Evolutionary conservation across 2,797 vertebrate species (phyloP), one percentile per base, ranked within the genome.

Genomic region (Tragopan temminckii): DNA sequence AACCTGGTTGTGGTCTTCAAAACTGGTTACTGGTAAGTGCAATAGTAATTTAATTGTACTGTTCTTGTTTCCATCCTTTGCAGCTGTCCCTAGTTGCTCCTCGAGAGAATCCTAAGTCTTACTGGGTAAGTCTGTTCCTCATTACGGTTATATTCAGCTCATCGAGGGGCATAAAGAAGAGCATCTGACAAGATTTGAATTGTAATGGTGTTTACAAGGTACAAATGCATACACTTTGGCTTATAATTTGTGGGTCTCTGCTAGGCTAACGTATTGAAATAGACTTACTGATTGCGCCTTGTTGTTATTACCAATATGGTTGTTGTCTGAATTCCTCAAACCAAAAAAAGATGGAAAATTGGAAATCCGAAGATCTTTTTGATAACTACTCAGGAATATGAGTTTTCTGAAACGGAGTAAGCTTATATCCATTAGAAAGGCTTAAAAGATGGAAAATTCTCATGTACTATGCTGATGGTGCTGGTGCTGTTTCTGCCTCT

Each of bases 91-190:
- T 46, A 74, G 59, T 91, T 93, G 77, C 50, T 94, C 35, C 55
- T 87, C 81, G 43, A 18, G 85, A 90, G 70, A 66, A 68, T 85
- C 57, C 33, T 36, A 43, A 87, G 81, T 76, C 88, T 59, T 85
- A 35, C 61, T 86, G 48, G 38, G 31, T 84, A 67, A 75, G 31
- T 90, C 88, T 93, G 90, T 85, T 96, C 79, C 86, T 95, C 81
- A 58, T 93, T 96, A 88, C 27, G 62, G 6, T 80, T 92, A 55
- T 50, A 71, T 87, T 92, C 70, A 80, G 64, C 85, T 70, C 5
- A 1, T 52, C 2, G 27, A 5, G 59, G 63, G 74, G 90, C 67
- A 23, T 25, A 13, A 35, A 68, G 80, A 74, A 89, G 50, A 93
- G 27, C 55, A 43, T 92, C 62, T 85, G 78, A 75, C 58, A 78